phyloP scores from a whole-genome alignment of 2,113 vertebrate genomes.

The Chionodraco myersi region DNA sequence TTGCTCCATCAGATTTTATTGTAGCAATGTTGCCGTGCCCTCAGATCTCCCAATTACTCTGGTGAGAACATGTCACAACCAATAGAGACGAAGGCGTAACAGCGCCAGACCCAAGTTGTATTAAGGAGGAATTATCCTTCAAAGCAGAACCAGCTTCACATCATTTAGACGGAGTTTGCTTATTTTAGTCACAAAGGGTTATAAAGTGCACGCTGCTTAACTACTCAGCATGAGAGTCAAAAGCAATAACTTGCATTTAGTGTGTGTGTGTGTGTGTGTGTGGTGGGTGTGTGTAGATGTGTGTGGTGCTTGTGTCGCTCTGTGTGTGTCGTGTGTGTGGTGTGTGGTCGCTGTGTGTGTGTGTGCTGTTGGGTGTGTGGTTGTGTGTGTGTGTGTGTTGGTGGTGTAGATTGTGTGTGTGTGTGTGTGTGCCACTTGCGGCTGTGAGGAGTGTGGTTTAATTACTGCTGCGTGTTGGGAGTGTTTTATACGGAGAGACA shows the following conservation, averaged over 20 bases:
- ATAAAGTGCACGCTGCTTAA: constrained; percentile 29
- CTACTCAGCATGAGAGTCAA: constrained; percentile 27
- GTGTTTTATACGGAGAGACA: constrained; percentile 66
- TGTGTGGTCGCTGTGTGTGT: constrained; percentile 8
- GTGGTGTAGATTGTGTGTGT: too few species aligned
- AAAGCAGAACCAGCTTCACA: constrained; percentile 12
- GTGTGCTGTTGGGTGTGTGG: not conserved
- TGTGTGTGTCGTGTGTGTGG: not conserved
- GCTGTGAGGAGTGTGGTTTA: constrained; percentile 53
- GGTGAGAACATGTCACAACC: not conserved
- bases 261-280: constrained; percentile 9
- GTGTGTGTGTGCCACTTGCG: constrained; percentile 35
- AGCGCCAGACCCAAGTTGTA: not conserved
- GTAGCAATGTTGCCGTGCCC: not conserved
- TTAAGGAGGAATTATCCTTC: constrained; percentile 2
- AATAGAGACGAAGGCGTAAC: not conserved
- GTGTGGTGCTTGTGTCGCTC: too few species aligned
- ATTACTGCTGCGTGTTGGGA: constrained; percentile 55
- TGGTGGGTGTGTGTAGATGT: constrained; percentile 11
- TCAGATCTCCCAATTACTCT: not conserved
- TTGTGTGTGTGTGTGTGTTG: constrained; percentile 10
- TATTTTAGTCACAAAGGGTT: constrained; percentile 29
- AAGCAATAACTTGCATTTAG: constrained; percentile 35
- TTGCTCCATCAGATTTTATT: not conserved
- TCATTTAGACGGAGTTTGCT: constrained; percentile 1